Base-by-base conservation (phyloP, 2,888 invertebrate species). In the Brachyptera putata region DNA sequence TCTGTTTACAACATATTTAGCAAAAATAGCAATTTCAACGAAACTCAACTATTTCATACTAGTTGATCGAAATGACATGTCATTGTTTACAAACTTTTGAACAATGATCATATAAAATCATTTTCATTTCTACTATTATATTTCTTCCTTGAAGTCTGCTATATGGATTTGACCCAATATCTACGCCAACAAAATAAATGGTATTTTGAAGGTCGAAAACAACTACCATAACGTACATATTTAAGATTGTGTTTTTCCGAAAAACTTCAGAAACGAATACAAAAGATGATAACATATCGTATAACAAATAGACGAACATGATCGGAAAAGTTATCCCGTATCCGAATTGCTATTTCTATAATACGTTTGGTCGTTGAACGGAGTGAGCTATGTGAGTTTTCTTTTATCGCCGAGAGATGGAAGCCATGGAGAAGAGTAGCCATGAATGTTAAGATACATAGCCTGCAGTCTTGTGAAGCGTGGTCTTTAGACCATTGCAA, bases 271-370 rank as follows among this genome's bases (percentile, higher is more conserved):
- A 30, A 11, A 11, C 43, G 43, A 43, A 43, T 43, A 43, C 16
- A 43, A 14, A 43, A 18, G 11, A 21, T 11, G 18, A 43, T 30
- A 30, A 30, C 21, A 43, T 43, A 16, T 21, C 3, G 11, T 43
- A 18, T 43, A 43, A 43, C 43, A 43, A 43, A 43, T 21, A 21
- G 43, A 43, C 21, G 43, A 11, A 30, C 43, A 43, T 43, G 43
- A 43, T 43, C 43, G 43, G 43, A 3, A 43, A 43, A 43, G 43
- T 43, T 16, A 43, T 43, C 43, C 21, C n/a, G 43, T 18, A 43
- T 18, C 21, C n/a, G 43, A 43, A 43, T 18, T 43, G 43, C 43
- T 43, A 16, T 18, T n/a, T 43, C 18, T 43, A 18, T 39, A 16
- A 16, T 18, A 43, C 21, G 43, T 43, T 43, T 43, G 5, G 43